These are phyloP conservation scores for Dryobota labecula DNA, from an alignment of 2,888 invertebrate genomes.

Conservation along the genomic window DNA sequence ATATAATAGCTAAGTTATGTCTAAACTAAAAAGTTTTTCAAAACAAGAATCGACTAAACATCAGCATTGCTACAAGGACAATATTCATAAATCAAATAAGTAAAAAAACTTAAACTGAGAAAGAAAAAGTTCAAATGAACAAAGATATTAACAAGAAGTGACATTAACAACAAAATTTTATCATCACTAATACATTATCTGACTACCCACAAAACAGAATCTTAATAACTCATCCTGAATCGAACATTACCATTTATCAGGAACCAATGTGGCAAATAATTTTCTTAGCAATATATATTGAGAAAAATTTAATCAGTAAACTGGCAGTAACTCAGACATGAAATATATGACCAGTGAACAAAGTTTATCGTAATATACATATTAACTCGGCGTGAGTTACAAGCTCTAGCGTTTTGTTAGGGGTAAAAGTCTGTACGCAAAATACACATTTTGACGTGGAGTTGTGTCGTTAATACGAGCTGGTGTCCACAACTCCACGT, in stretches of 20 bases:
- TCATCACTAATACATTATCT: conserved; percentile 16
- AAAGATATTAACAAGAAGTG: background rate
- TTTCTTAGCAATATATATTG: conserved; percentile 70
- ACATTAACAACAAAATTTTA: conserved; percentile 2
- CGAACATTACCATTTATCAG: conserved; percentile 34
- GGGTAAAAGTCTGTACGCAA: no score
- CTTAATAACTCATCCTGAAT: conserved; percentile 5
- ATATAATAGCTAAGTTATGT: no score
- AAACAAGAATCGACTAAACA: background rate
- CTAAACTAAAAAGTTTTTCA: background rate
- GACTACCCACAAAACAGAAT: background rate
- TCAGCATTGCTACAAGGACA: background rate
- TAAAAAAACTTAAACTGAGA: background rate
- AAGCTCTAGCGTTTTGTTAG: conserved; percentile 13
- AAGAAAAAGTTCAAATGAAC: background rate
- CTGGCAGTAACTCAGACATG: conserved; percentile 80
- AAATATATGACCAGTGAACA: conserved; percentile 85
- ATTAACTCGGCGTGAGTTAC: conserved; percentile 66
- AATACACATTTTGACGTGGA: no score
- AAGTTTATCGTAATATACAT: conserved; percentile 83
- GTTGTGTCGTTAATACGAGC: no score
- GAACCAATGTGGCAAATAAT: conserved; percentile 54
- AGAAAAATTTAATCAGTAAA: conserved; percentile 80
- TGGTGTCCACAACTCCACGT: no score
- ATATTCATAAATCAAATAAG: conserved; percentile 8